phyloP scores from a whole-genome alignment of 1,140 invertebrate genomes.

The Drosophila paulistorum region DNA sequence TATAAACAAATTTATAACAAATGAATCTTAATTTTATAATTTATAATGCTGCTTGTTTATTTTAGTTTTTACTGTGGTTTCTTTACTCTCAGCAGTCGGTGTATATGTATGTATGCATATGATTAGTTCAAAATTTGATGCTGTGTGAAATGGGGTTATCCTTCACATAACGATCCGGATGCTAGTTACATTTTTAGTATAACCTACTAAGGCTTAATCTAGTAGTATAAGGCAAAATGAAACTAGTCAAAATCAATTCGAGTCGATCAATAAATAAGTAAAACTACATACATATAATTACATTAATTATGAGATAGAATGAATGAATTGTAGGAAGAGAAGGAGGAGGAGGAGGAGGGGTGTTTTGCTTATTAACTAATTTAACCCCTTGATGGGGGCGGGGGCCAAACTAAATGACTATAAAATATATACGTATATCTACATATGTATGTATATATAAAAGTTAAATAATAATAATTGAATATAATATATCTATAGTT shows the following conservation, averaged over 20 bases:
- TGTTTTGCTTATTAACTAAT: not conserved
- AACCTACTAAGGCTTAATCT: not conserved
- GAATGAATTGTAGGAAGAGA: too few relatives aligned
- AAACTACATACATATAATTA: not conserved
- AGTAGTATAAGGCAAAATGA: not conserved
- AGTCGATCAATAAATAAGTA: conserved; percentile 9
- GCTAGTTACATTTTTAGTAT: conserved; percentile 2
- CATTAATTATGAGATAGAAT: not conserved
- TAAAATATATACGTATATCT: not conserved
- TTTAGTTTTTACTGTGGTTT: not conserved
- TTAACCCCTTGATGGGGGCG: not conserved
- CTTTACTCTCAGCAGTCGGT: not conserved
- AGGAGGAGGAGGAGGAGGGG: not conserved
- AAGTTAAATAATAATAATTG: not conserved
- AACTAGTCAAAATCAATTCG: conserved; percentile 17
- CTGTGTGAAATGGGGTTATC: not conserved
- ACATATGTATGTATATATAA: too few relatives aligned
- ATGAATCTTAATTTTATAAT: not conserved
- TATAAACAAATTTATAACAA: too few relatives aligned
- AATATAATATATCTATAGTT: not conserved
- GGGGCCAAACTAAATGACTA: not conserved
- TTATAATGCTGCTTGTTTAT: conserved; percentile 9
- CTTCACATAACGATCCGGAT: not conserved
- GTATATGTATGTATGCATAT: not conserved
- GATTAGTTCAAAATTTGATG: not conserved